Evolutionary conservation across 2,888 invertebrate species (phyloP).

Genomic region (Microplitis deprimator): DNA sequence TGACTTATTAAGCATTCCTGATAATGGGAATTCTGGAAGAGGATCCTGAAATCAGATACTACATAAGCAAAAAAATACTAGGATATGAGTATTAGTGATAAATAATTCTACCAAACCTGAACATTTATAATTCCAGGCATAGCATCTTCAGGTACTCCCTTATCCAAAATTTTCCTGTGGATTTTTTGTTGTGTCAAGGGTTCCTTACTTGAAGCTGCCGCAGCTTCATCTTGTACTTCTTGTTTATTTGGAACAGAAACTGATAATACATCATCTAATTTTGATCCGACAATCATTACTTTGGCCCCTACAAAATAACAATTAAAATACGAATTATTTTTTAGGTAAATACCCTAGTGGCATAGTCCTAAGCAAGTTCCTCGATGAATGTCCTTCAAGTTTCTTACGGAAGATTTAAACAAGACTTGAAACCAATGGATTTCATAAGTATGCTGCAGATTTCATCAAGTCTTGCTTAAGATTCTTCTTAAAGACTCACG

Average conservation of each 20-base stretch:
- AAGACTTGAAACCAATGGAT: no score
- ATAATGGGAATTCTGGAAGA: slow-evolving; percentile 84
- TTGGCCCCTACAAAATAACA: slow-evolving; percentile 75
- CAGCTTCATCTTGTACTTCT: slow-evolving; percentile 77
- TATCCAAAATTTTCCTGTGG: slow-evolving; percentile 90
- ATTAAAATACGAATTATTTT: background rate
- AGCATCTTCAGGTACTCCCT: slow-evolving; percentile 90
- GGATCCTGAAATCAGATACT: slow-evolving; percentile 76
- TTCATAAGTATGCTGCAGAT: background rate
- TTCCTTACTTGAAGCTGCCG: slow-evolving; percentile 77
- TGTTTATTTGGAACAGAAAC: slow-evolving; percentile 83
- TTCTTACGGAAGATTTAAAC: no score
- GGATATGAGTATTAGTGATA: background rate
- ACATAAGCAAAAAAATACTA: background rate
- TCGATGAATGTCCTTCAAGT: no score
- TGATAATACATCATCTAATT: slow-evolving; percentile 87
- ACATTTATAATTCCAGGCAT: slow-evolving; percentile 88
- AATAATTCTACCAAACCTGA: slow-evolving; percentile 74
- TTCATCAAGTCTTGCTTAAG: no score
- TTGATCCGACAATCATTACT: slow-evolving; percentile 93
- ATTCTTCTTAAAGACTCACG: no score
- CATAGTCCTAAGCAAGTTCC: no score
- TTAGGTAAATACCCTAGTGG: no score
- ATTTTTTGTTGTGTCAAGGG: slow-evolving; percentile 83
- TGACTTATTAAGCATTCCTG: slow-evolving; percentile 92